Evolutionary conservation across 1,140 invertebrate genomes (phyloP).

Genomic region (Drosophila erecta): DNA sequence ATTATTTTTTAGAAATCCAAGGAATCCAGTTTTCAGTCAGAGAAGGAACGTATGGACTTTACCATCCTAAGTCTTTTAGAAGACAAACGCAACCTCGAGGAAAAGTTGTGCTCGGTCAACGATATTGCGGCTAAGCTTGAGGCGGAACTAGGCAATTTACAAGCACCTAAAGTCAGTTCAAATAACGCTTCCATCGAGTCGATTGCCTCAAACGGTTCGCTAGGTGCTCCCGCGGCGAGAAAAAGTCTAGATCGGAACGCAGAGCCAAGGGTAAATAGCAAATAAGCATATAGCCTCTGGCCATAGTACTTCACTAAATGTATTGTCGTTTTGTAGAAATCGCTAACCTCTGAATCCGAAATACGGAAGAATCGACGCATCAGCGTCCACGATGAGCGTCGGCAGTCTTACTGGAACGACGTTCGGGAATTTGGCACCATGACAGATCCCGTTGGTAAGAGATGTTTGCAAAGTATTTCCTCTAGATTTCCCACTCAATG

Average conservation of each 20-base stretch:
- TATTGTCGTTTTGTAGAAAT: constrained; percentile 36
- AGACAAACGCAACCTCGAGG: constrained; percentile 64
- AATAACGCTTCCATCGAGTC: constrained; percentile 60
- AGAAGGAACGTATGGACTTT: constrained; percentile 17
- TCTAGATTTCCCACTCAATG: neutral
- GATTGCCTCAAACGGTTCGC: constrained; percentile 31
- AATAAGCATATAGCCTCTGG: neutral
- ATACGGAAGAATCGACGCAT: constrained; percentile 49
- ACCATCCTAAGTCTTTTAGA: constrained; percentile 56
- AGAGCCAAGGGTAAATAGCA: constrained; percentile 30
- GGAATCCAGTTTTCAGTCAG: constrained; percentile 8
- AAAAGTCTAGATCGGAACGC: constrained; percentile 55
- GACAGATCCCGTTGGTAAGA: constrained; percentile 68
- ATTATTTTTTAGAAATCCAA: constrained; percentile 42
- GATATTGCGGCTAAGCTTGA: constrained; percentile 56
- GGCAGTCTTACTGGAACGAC: constrained; percentile 69
- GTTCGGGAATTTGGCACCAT: constrained; percentile 46
- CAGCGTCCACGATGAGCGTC: constrained; percentile 56
- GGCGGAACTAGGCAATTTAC: constrained; percentile 16
- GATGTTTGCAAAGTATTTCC: no score
- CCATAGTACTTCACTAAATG: neutral
- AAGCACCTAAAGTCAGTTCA: constrained; percentile 5
- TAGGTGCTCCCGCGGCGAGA: constrained; percentile 4
- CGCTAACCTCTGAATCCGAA: constrained; percentile 40
- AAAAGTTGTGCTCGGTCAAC: constrained; percentile 44